phyloP scores from a whole-genome alignment of 2,888 invertebrate species.

The Lagria hirta region DNA sequence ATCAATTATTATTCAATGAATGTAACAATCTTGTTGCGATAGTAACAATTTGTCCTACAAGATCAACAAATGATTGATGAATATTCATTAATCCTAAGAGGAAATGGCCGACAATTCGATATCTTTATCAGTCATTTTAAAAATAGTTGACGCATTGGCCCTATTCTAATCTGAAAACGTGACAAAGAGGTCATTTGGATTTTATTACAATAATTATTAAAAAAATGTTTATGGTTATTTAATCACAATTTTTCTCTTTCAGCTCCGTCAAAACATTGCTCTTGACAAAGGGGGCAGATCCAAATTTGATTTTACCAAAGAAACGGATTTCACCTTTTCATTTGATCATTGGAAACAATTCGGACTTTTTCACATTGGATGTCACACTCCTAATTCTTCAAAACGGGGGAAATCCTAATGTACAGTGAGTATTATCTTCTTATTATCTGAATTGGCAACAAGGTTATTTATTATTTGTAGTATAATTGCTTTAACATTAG shows the following conservation, averaged over 20 bases:
- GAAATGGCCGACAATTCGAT: conserved; percentile 15
- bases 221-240: too few species aligned
- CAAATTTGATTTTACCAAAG: conserved; percentile 69
- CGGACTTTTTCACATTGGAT: conserved; percentile 55
- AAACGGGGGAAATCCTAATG: conserved; percentile 73
- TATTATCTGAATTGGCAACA: neutral
- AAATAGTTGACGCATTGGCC: conserved; percentile 15
- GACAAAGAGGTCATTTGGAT: conserved; percentile 8
- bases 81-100: conserved; percentile 7
- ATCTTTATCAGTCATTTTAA: conserved; percentile 2
- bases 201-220: too few species aligned
- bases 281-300: conserved; percentile 60
- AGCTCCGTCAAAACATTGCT: conserved; percentile 56
- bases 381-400: conserved; percentile 68
- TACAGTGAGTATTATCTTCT: conserved; percentile 55
- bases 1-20: too few species aligned
- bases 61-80: conserved; percentile 8
- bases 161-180: conserved; percentile 10
- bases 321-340: conserved; percentile 77
- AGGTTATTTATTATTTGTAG: neutral
- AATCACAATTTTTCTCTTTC: conserved; percentile 12
- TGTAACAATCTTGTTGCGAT: too few species aligned
- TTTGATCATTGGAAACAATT: conserved; percentile 72
- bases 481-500: too few species aligned
- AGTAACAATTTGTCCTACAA: conserved; percentile 6